These are phyloP conservation scores for Syrmaticus mikado DNA, from an alignment of 2,113 vertebrate genomes.

Conservation along the genomic window DNA sequence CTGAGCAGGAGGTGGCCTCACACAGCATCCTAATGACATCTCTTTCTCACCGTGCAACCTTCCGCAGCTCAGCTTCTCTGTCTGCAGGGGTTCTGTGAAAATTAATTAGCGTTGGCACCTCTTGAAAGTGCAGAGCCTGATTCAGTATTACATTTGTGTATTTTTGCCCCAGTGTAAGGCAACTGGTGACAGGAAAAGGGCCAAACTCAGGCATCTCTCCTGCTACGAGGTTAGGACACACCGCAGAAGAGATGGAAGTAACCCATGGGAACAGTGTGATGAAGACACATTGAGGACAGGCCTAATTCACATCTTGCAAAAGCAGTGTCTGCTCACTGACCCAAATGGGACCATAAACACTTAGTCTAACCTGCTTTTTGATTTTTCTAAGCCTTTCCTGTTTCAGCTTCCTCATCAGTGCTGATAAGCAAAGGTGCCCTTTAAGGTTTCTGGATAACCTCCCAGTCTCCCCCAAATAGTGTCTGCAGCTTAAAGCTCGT, in stretches of 20 bases:
- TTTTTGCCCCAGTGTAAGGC: not conserved
- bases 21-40: not conserved
- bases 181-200: not conserved
- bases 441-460: not conserved
- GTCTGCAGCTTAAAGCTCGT: not conserved
- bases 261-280: not conserved
- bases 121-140: not conserved
- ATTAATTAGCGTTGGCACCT: not conserved
- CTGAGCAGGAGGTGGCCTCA: not conserved
- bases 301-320: not conserved
- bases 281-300: not conserved
- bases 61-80: not conserved
- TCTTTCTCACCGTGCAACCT: not conserved
- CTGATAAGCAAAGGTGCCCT: not conserved
- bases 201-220: not conserved
- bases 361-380: not conserved
- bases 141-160: no score
- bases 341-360: not conserved
- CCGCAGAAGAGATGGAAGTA: not conserved
- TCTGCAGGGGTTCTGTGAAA: not conserved
- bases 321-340: not conserved
- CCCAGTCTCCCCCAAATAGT: not conserved
- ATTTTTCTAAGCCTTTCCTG: not conserved
- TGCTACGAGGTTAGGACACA: fast-evolving
- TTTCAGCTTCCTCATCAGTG: not conserved